Conservation (phyloP, 1,140 invertebrate species). For the Nomia melanderi region DNA sequence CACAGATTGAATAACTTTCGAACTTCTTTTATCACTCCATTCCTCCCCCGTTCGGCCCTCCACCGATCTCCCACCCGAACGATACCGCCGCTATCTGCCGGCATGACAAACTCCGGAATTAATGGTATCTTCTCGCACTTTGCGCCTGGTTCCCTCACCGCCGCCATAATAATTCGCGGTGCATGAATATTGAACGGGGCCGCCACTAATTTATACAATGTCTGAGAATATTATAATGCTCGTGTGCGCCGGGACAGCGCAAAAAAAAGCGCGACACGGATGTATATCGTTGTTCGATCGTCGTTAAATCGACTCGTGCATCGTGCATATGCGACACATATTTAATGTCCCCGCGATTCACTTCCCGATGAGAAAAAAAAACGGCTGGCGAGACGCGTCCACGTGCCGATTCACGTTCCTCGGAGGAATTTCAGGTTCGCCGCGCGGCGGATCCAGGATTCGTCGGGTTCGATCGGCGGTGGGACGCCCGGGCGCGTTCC, state of each 20-base stretch:
- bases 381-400: too few species aligned
- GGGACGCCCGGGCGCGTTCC: not conserved
- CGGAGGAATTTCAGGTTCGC: too few species aligned
- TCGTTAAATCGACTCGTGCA: too few species aligned
- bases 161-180: not conserved
- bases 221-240: not conserved
- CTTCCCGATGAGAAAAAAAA: too few species aligned
- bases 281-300: too few species aligned
- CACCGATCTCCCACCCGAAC: conserved; percentile 19
- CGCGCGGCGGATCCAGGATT: too few species aligned
- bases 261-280: too few species aligned
- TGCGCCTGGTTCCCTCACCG: not conserved
- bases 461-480: too few species aligned
- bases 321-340: too few species aligned
- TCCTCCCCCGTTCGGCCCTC: not conserved
- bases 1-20: conserved; percentile 52
- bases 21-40: conserved; percentile 36
- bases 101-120: conserved; percentile 44
- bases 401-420: too few species aligned
- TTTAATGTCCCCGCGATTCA: too few species aligned
- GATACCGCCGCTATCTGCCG: conserved; percentile 33
- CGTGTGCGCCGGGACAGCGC: too few species aligned
- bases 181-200: not conserved
- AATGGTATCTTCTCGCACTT: conserved; percentile 41
- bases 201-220: not conserved